These are phyloP conservation scores for Clarias gariepinus DNA, from an alignment of 2,113 vertebrate species.

Conservation along the genomic window DNA sequence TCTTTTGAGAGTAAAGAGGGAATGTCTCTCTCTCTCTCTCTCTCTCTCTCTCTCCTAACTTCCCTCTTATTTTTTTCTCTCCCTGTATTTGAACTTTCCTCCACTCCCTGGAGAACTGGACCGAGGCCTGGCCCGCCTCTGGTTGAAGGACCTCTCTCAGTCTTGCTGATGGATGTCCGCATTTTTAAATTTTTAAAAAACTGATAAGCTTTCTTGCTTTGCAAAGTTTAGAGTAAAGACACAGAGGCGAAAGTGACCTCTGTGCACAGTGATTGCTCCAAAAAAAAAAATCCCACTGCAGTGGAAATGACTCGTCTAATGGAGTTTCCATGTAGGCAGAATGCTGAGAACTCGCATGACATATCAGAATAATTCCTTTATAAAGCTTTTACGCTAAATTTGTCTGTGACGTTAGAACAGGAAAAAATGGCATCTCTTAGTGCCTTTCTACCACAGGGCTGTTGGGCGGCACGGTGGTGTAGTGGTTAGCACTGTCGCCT, in stretches of 20 bases:
- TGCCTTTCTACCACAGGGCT: background rate
- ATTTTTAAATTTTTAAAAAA: slow-evolving; percentile 33
- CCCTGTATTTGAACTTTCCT: slow-evolving; percentile 50
- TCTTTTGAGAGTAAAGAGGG: slow-evolving; percentile 43
- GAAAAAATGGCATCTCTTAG: background rate
- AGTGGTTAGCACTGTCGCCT: too few relatives aligned
- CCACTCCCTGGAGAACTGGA: slow-evolving; percentile 46
- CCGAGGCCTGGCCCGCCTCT: slow-evolving; percentile 42
- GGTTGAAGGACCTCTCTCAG: slow-evolving; percentile 43
- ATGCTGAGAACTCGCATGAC: background rate
- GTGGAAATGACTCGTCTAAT: slow-evolving; percentile 14
- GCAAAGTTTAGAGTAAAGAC: slow-evolving; percentile 18
- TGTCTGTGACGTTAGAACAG: background rate
- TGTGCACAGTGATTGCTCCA: background rate
- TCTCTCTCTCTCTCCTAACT: background rate
- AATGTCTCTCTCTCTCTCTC: slow-evolving; percentile 19
- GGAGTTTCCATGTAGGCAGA: background rate
- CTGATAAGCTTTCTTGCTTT: slow-evolving; percentile 48
- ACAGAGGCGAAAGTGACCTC: slow-evolving; percentile 26
- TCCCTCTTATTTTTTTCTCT: background rate
- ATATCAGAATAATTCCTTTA: background rate
- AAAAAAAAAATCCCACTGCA: too few relatives aligned
- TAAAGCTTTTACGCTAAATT: background rate
- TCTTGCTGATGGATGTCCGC: slow-evolving; percentile 47
- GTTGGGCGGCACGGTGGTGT: too few relatives aligned